Conservation (phyloP, 2,888 invertebrate species). For the Microplitis manilae region DNA sequence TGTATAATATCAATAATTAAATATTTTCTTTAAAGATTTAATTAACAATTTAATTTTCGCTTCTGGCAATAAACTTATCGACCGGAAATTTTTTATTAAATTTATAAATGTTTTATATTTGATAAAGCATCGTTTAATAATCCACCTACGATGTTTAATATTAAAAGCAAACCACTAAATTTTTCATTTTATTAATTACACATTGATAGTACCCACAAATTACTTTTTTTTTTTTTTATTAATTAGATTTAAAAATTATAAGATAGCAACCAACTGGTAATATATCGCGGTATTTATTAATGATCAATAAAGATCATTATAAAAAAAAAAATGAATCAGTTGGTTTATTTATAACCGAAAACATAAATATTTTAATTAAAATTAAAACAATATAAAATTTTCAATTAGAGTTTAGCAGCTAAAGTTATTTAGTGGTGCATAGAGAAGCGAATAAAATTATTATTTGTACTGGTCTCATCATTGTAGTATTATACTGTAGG, state of each 20-base stretch:
- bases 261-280: too few relatives aligned
- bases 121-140: neutral
- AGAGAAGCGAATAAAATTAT: neutral
- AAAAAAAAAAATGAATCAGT: neutral
- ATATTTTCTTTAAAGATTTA: neutral
- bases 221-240: too few relatives aligned
- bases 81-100: neutral
- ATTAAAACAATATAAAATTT: neutral
- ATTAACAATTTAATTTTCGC: neutral
- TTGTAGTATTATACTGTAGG: slow-evolving; percentile 17
- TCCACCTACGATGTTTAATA: neutral
- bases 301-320: neutral
- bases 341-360: neutral
- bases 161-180: neutral
- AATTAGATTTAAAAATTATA: too few relatives aligned
- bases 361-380: neutral
- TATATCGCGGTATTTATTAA: too few relatives aligned
- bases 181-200: slow-evolving; percentile 6
- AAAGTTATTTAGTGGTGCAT: slow-evolving; percentile 7
- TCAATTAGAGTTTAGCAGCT: neutral
- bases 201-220: neutral
- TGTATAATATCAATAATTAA: neutral
- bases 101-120: neutral
- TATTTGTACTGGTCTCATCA: neutral
- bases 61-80: neutral